phyloP scores from a whole-genome alignment of 1,140 invertebrate species.

The Caenorhabditis briggsae region DNA sequence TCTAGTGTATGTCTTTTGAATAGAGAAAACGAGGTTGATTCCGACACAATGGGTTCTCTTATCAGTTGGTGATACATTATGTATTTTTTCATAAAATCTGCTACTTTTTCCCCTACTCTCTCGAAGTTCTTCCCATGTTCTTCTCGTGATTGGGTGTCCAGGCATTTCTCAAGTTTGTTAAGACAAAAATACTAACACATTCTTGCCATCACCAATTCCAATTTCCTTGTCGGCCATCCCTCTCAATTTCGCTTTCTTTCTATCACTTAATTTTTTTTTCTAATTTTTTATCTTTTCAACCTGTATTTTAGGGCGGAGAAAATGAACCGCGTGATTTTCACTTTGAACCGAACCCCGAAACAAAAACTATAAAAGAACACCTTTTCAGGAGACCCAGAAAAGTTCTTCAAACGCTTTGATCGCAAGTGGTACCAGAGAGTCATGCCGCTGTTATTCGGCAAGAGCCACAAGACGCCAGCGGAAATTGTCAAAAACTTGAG shows the following conservation, averaged over 20 bases:
- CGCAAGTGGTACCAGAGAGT: constrained; percentile 8
- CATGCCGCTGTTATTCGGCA: constrained; percentile 91
- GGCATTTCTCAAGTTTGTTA: too few species aligned
- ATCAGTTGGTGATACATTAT: constrained; percentile 36
- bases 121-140: too few species aligned
- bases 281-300: background rate
- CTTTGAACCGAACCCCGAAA: background rate
- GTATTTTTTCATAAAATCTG: constrained; percentile 3
- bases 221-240: constrained; percentile 9
- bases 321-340: constrained; percentile 4
- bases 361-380: constrained; percentile 20
- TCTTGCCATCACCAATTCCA: background rate
- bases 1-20: constrained; percentile 12
- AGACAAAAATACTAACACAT: too few species aligned
- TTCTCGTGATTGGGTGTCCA: too few species aligned
- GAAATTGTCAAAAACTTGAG: constrained; percentile 95
- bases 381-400: constrained; percentile 20
- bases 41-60: background rate
- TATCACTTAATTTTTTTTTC: constrained; percentile 1
- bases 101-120: constrained; percentile 13
- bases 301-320: constrained; percentile 13
- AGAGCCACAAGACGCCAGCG: constrained; percentile 92
- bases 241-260: constrained; percentile 7
- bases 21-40: background rate
- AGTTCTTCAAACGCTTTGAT: constrained; percentile 34